Conservation (phyloP, 2,797 vertebrate genomes). For the Melanotaenia pygmaea region DNA sequence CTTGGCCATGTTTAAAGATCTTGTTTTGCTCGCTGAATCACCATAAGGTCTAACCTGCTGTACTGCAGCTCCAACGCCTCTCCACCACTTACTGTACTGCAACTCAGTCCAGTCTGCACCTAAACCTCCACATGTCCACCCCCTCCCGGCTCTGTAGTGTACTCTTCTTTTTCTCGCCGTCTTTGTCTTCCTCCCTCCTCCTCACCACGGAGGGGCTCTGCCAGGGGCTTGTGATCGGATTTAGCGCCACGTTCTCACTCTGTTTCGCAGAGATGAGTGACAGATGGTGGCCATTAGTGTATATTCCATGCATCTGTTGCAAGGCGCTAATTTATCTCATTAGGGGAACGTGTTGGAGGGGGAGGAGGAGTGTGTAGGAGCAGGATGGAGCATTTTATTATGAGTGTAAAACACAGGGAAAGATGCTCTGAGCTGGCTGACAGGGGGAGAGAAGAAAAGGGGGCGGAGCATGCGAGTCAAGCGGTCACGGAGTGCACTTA, state of each 20-base stretch:
- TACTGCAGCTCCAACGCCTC: conserved; percentile 62
- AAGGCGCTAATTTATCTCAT: conserved; percentile 86
- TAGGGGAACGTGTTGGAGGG: conserved; percentile 73
- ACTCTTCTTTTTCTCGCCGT: conserved; percentile 47
- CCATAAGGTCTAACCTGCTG: conserved; percentile 50
- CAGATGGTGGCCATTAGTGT: conserved; percentile 85
- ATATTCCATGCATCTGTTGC: conserved; percentile 85
- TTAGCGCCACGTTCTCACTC: conserved; percentile 68
- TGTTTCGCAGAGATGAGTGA: conserved; percentile 79
- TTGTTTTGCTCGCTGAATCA: conserved; percentile 59
- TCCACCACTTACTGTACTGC: conserved; percentile 55
- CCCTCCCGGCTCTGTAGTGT: conserved; percentile 50
- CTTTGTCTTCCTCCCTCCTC: conserved; percentile 51
- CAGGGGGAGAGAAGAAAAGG: conserved; percentile 10
- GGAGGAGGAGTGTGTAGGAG: conserved; percentile 61
- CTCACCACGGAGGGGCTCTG: conserved; percentile 52
- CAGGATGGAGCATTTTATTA: conserved; percentile 75
- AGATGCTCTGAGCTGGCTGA: conserved; percentile 39
- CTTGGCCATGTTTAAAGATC: conserved; percentile 43
- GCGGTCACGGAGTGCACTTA: conserved; percentile 36
- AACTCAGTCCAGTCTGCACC: conserved; percentile 59
- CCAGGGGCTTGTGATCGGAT: conserved; percentile 72
- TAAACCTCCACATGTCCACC: conserved; percentile 63
- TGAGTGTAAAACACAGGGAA: conserved; percentile 74
- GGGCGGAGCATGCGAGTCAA: conserved; percentile 27